Percentiles rank a stretch among this genome's conserved stretches.
Evolutionary conservation across 2,888 invertebrate genomes (phyloP).

Genomic region (Autographa gamma): DNA sequence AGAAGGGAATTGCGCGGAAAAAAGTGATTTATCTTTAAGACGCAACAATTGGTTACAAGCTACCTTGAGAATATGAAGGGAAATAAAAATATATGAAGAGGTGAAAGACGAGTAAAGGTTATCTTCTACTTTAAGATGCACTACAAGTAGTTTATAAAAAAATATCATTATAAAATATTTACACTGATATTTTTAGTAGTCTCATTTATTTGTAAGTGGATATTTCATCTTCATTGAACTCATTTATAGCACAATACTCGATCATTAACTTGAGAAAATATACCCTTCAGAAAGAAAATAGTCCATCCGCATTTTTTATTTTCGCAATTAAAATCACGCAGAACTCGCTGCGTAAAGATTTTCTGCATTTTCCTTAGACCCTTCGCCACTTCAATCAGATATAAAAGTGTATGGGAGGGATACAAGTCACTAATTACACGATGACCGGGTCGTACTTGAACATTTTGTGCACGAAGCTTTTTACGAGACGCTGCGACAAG

Average conservation of each 20-base stretch:
- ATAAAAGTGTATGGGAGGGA: slow-evolving; percentile 31
- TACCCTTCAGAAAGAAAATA: background rate
- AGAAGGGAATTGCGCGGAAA: slow-evolving; percentile 21
- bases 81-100: slow-evolving; percentile 10
- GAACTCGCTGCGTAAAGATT: slow-evolving; percentile 16
- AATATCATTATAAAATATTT: too few relatives aligned
- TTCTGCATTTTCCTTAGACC: slow-evolving; percentile 29
- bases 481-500: slow-evolving; percentile 65
- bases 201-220: too few relatives aligned
- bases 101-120: background rate
- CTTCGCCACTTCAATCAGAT: slow-evolving; percentile 40
- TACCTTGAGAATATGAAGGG: slow-evolving; percentile 19
- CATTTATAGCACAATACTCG: too few relatives aligned
- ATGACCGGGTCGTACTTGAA: slow-evolving; percentile 54
- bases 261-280: background rate
- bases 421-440: slow-evolving; percentile 56
- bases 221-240: too few relatives aligned
- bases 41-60: slow-evolving; percentile 43
- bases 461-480: slow-evolving; percentile 61
- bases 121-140: too few relatives aligned
- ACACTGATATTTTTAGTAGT: too few relatives aligned
- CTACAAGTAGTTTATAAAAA: too few relatives aligned
- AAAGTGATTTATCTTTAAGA: slow-evolving; percentile 43
- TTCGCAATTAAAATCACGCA: background rate
- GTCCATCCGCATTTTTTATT: background rate